Evolutionary conservation across 2,888 invertebrate species (phyloP).

Genomic region (Dorcus hopei): DNA sequence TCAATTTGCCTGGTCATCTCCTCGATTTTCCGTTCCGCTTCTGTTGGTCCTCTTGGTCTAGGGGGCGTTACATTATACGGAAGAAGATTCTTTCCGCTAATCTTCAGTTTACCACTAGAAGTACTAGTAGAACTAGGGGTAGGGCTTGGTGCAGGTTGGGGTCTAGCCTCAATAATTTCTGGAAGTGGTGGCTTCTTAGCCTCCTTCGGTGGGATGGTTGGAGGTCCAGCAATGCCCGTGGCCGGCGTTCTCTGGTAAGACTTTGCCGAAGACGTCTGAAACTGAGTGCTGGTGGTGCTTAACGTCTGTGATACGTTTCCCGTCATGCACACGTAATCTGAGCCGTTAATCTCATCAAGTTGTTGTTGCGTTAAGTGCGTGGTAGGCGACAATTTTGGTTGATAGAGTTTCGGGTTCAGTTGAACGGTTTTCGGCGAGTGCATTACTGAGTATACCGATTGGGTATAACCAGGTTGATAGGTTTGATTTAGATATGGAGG

Average conservation of each 20-base stretch:
- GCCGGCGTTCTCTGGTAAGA: conserved; percentile 47
- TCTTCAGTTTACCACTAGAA: conserved; percentile 51
- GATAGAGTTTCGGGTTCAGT: conserved; percentile 10
- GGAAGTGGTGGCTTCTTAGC: conserved; percentile 38
- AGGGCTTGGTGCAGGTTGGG: conserved; percentile 60
- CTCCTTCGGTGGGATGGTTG: conserved; percentile 41
- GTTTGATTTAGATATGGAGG: conserved; percentile 33
- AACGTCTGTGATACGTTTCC: conserved; percentile 59
- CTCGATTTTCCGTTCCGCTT: conserved; percentile 90
- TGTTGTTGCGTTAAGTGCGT: conserved; percentile 46
- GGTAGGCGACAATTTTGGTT: conserved; percentile 21
- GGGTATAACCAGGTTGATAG: conserved; percentile 22
- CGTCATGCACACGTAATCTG: conserved; percentile 83
- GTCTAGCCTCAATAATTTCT: conserved; percentile 41
- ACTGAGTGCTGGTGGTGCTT: conserved; percentile 49
- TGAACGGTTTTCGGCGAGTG: conserved; percentile 27
- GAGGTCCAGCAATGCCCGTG: conserved; percentile 51
- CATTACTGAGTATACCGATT: conserved; percentile 42
- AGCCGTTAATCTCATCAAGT: conserved; percentile 69
- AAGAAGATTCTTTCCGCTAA: conserved; percentile 64
- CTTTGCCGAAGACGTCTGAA: conserved; percentile 47
- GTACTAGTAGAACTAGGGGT: conserved; percentile 61
- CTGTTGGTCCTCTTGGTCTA: conserved; percentile 83
- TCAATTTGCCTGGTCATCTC: conserved; percentile 88
- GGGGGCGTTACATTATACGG: conserved; percentile 89